Base-by-base conservation (phyloP, 2,113 vertebrate genomes). In the Peromyscus californicus region DNA sequence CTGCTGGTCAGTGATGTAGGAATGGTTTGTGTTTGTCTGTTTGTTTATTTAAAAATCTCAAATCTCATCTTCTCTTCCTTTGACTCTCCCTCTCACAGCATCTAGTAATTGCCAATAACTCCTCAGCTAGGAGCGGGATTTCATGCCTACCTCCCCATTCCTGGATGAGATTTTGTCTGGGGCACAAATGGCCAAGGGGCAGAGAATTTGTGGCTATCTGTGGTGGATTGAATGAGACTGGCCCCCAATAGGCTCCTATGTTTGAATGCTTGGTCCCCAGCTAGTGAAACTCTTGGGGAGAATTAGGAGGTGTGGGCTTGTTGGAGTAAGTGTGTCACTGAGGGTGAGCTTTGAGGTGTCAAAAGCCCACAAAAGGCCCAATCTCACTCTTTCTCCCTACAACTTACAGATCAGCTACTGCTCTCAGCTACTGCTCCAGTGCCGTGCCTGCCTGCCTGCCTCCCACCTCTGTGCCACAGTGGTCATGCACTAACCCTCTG, bases 21-120 rank as follows among this genome's bases (percentile, higher is more conserved):
- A 7, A 70, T 13, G 29, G 13, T 15, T 57, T 33, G n/a, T 9
- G 1, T 89, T 78, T 87, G 1, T 89, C 72, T 87, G 29, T 22
- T 57, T 7, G 0, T 89, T 59, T 84, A 6, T 51, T 51, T 51
- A 90, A 39, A 70, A 79, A 70, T 54, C 48, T 31, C 26, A 19
- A 26, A 5, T 80, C 59, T 94, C 42, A 4, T 76, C 76, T 94
- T 95, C 54, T n/a, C 91, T 67, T 90, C n/a, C n/a, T n/a, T n/a
- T n/a, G 57, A 84, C 6, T 61, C 57, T 59, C 11, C 5, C 33
- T 16, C n/a, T 84, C n/a, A n/a, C 3, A 61, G 7, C 57, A 61
- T 42, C 80, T 84, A 39, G 39, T 61, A 84, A 84, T 26, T 61
- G n/a, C 57, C 13, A 6, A 84, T 8, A 61, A 84, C 13, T 61